Percentiles rank a stretch among this genome's conserved stretches.
phyloP scores from a whole-genome alignment of 2,113 vertebrate genomes.

The Gasterosteus nipponicus region DNA sequence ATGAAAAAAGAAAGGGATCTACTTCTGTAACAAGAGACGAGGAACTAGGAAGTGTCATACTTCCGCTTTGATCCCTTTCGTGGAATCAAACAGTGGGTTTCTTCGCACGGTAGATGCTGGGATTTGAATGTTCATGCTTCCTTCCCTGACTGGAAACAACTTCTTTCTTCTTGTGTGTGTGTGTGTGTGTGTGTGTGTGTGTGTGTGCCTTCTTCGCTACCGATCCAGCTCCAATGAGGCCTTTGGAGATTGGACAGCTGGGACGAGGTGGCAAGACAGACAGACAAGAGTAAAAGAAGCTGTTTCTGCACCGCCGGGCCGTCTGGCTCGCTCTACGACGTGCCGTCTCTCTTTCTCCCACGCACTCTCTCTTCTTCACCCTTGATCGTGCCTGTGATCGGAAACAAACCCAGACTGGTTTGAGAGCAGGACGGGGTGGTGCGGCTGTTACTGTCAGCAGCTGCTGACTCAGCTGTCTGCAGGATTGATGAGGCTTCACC shows the following conservation, averaged over 20 bases:
- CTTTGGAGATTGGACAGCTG: constrained; percentile 25
- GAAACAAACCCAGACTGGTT: constrained; percentile 48
- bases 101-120: not conserved
- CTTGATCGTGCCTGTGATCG: constrained; percentile 18
- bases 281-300: not conserved
- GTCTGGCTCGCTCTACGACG: not conserved
- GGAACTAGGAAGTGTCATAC: not conserved
- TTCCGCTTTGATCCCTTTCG: no score
- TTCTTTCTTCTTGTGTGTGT: no score
- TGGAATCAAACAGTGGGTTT: not conserved
- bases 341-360: not conserved
- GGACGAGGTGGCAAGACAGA: constrained; percentile 34
- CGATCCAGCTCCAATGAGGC: constrained; percentile 21
- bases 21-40: not conserved
- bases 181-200: not conserved
- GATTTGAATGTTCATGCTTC: constrained; percentile 2
- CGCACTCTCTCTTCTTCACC: not conserved
- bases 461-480: constrained; percentile 75
- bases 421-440: constrained; percentile 35
- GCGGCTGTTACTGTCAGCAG: constrained; percentile 62
- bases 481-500: constrained; percentile 45
- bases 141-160: constrained; percentile 54
- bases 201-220: not conserved
- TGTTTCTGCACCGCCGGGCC: constrained; percentile 21
- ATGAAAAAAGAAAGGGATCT: not conserved